phyloP scores from a whole-genome alignment of 2,888 invertebrate genomes.

The Eupithecia subfuscata region DNA sequence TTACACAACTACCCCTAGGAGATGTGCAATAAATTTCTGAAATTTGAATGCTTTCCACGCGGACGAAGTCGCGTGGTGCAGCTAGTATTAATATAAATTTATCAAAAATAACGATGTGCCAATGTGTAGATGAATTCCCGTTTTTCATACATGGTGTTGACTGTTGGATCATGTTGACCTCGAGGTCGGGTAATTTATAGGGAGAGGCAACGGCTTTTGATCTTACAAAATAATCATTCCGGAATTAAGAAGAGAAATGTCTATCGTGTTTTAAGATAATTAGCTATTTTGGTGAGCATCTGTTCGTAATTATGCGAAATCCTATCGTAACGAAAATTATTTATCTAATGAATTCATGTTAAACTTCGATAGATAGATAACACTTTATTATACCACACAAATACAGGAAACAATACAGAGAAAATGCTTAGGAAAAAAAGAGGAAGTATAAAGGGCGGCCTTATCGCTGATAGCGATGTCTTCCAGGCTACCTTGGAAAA shows the following conservation, averaged over 20 bases:
- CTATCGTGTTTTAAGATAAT: background rate
- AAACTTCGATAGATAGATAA: no score
- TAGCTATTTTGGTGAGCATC: background rate
- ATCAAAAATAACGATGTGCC: conserved; percentile 47
- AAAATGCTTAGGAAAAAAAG: no score
- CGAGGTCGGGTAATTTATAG: conserved; percentile 64
- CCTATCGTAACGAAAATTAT: background rate
- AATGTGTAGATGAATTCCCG: conserved; percentile 45
- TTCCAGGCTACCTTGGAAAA: no score
- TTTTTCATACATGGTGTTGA: conserved; percentile 58
- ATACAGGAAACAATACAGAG: no score
- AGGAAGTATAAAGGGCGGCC: no score
- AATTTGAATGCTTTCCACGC: no score
- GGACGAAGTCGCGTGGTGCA: no score
- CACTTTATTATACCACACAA: no score
- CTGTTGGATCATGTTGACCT: conserved; percentile 60
- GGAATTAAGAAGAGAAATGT: conserved; percentile 35
- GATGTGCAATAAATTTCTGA: no score
- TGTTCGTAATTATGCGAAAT: background rate
- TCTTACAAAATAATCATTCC: conserved; percentile 49
- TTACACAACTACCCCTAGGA: no score
- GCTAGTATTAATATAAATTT: conserved; percentile 23
- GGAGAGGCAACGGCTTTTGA: conserved; percentile 46
- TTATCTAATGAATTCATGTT: background rate
- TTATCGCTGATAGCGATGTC: no score